phyloP scores from a whole-genome alignment of 2,888 invertebrate species.

The Unio pictorum region DNA sequence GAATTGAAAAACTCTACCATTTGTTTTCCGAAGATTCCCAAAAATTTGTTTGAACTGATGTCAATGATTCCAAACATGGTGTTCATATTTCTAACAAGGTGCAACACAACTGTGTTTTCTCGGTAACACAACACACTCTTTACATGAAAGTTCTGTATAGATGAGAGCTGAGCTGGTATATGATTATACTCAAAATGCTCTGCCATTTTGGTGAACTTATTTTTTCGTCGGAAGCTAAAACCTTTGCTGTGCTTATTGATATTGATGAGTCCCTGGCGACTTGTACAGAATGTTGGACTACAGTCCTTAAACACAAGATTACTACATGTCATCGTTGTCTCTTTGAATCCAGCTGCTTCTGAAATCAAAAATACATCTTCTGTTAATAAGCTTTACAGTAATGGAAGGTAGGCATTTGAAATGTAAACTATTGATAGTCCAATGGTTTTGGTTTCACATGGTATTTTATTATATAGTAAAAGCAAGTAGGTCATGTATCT shows the following conservation, averaged over 20 bases:
- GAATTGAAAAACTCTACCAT: slow-evolving; percentile 67
- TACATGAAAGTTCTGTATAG: slow-evolving; percentile 70
- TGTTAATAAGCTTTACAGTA: not conserved
- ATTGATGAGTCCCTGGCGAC: slow-evolving; percentile 69
- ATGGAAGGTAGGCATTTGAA: not conserved
- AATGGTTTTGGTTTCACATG: too few species aligned
- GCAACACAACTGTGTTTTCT: slow-evolving; percentile 65
- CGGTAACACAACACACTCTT: slow-evolving; percentile 69
- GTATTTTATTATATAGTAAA: too few species aligned
- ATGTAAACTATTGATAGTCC: too few species aligned
- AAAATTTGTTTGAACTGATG: slow-evolving; percentile 67
- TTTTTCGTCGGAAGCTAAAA: slow-evolving; percentile 67
- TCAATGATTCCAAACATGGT: slow-evolving; percentile 70
- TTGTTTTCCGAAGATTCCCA: slow-evolving; percentile 69
- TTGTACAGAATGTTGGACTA: slow-evolving; percentile 69
- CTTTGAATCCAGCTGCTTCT: slow-evolving; percentile 69
- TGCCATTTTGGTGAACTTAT: slow-evolving; percentile 71
- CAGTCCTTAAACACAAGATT: slow-evolving; percentile 69
- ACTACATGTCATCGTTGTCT: slow-evolving; percentile 66
- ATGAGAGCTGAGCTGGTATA: slow-evolving; percentile 71
- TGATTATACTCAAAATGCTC: slow-evolving; percentile 72
- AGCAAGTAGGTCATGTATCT: too few species aligned
- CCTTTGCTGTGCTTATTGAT: slow-evolving; percentile 67
- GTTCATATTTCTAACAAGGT: slow-evolving; percentile 66
- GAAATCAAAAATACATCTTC: slow-evolving; percentile 23